Base-by-base conservation (phyloP, 2,888 invertebrate species). In the Scotopteryx bipunctaria region DNA sequence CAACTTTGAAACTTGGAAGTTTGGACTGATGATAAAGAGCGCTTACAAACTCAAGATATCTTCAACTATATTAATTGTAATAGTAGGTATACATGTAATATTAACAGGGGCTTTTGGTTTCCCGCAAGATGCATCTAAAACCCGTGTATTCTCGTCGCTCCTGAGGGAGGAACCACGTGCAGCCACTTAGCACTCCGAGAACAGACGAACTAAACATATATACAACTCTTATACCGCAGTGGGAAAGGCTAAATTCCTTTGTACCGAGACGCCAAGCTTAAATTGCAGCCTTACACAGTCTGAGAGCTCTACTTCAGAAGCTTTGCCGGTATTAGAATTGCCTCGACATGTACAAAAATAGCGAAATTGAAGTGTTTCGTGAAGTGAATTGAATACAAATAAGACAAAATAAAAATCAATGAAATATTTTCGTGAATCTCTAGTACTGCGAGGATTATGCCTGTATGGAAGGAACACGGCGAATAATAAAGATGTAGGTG, bases 261-360 rank as follows among this genome's bases (percentile, higher is more conserved):
- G 76, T 69, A 58, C 57, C 46, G 45, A 46, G 53, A 61, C 60
- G 55, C 61, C 60, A 62, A 71, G 74, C 57, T 78, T 78, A 80
- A 76, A 79, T 81, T 79, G 81, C 73, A 74, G 74, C 70, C 75
- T 72, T 75, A 76, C 75, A 78, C 73, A 74, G 78, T 79, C 80
- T 81, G 78, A 83, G 78, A 83, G 83, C 77, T 75, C 76, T 78
- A 76, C 82, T 86, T 78, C 80, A 80, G 76, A 80, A 81, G 83
- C 82, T 82, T 81, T 78, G 77, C 73, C 71, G 72, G 82, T 80
- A 83, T 84, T 83, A 83, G 81, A 83, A 86, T 78, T 83, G 82
- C 78, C 76, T 77, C 79, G 81, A 83, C 79, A 78, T 85, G 81
- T 81, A 81, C 81, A 81, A 83, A 86, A 86, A 86, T 86, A 85